phyloP scores from a whole-genome alignment of 2,888 invertebrate species.

The Oasisia sp. region DNA sequence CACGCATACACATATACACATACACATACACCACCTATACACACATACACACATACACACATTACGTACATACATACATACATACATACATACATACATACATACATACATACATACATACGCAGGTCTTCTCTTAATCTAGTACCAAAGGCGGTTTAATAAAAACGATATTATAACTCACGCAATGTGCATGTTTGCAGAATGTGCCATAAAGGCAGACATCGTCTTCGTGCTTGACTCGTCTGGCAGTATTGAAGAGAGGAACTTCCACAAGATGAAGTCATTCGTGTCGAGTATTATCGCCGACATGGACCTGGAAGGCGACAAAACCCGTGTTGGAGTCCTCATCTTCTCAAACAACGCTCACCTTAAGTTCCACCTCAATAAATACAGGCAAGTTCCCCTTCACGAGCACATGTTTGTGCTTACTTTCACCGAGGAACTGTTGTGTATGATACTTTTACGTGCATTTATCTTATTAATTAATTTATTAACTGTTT shows the following conservation, averaged over 20 bases:
- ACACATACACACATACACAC: no score
- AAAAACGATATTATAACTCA: not conserved
- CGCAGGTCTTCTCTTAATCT: no score
- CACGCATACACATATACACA: no score
- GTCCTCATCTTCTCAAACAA: conserved; percentile 34
- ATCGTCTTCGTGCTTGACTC: conserved; percentile 27
- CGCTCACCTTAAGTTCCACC: conserved; percentile 3
- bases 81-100: no score
- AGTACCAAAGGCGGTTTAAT: no score
- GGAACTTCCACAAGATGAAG: conserved; percentile 23
- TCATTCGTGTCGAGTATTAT: conserved; percentile 21
- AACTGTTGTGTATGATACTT: no score
- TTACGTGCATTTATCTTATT: no score
- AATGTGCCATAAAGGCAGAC: not conserved
- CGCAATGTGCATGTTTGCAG: not conserved
- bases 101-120: no score
- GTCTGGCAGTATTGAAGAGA: conserved; percentile 27
- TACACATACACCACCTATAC: no score
- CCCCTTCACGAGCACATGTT: not conserved
- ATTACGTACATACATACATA: no score
- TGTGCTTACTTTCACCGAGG: not conserved
- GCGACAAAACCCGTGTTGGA: conserved; percentile 25
- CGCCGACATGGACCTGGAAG: conserved; percentile 23
- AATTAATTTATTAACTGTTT: no score
- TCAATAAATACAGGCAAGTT: conserved; percentile 25